Base-by-base conservation (phyloP, 2,888 invertebrate species). In the Drosophila meridiana region DNA sequence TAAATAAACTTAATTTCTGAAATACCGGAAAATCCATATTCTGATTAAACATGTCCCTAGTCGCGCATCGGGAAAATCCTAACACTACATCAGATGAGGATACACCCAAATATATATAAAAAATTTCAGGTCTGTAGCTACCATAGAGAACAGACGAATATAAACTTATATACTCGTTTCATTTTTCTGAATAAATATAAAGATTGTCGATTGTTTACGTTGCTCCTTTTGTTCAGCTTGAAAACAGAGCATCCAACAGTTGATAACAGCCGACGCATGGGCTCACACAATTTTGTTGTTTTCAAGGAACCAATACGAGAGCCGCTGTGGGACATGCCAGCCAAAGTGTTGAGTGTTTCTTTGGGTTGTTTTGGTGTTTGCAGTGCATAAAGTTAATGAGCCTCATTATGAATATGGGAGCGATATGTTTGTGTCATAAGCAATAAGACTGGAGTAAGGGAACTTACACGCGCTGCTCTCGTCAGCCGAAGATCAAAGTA, bases 351-450 rank as follows among this genome's bases (percentile, higher is more conserved):
- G 87, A 82, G 84, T 89, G 83, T 89, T 78, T 64, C 26, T 47
- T 64, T 38, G 48, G 20, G 65, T 56, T 58, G 82, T 26, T 47
- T 59, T 58, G 60, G 60, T 75, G 66, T 69, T 82, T 52, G 70
- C 78, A 81, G 75, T 89, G 75, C 86, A 73, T 68, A 65, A 74
- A 72, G 89, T 81, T 92, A 92, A 92, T 92, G 92, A 90, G 92
- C 76, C 90, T 90, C 89, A 83, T 90, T 89, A 92, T 91, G 91
- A 89, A 92, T 91, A 92, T 90, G 87, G 87, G 83, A 82, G 80
- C 85, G 88, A 89, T 89, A 82, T 86, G 85, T 86, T 89, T 82
- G 79, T 90, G 91, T 87, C 91, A 89, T 70, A 73, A 76, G 82
- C 78, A 82, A 80, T 86, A 70, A 80, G 67, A 55, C 70, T 47